Conservation (phyloP, 2,113 vertebrate genomes). For the Centrocercus urophasianus region DNA sequence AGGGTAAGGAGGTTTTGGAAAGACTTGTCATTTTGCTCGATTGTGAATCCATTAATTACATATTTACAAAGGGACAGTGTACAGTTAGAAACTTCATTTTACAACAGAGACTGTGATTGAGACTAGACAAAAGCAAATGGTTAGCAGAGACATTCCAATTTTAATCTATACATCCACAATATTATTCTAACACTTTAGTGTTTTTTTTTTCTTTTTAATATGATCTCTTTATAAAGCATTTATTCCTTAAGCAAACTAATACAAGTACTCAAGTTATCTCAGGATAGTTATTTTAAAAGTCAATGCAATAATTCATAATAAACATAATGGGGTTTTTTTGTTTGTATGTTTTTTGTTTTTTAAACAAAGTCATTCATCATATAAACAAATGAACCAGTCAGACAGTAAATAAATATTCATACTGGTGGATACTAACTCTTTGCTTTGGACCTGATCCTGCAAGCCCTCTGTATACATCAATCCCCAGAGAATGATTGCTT, state of each 20-base stretch:
- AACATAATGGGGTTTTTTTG: constrained; percentile 24
- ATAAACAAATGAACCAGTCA: constrained; percentile 75
- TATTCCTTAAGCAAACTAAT: constrained; percentile 53
- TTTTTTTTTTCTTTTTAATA: constrained; percentile 37
- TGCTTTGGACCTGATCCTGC: constrained; percentile 71
- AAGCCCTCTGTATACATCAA: constrained; percentile 64
- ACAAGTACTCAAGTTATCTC: constrained; percentile 67
- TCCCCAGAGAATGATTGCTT: constrained; percentile 49
- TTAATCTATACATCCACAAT: constrained; percentile 10
- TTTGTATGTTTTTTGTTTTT: background rate
- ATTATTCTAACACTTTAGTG: constrained; percentile 49
- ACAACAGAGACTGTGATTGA: constrained; percentile 17
- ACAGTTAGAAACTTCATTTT: constrained; percentile 17
- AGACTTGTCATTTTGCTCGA: background rate
- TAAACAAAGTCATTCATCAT: constrained; percentile 72
- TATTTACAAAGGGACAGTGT: background rate
- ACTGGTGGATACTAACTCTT: constrained; percentile 64
- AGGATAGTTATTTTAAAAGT: constrained; percentile 72
- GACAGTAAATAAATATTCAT: constrained; percentile 74
- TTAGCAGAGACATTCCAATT: background rate
- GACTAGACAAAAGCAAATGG: constrained; percentile 23
- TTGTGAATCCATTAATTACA: background rate
- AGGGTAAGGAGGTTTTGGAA: background rate
- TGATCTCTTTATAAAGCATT: constrained; percentile 30
- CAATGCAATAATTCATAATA: constrained; percentile 70